phyloP scores from a whole-genome alignment of 2,888 invertebrate genomes.

The Rugalucina vietnamica region DNA sequence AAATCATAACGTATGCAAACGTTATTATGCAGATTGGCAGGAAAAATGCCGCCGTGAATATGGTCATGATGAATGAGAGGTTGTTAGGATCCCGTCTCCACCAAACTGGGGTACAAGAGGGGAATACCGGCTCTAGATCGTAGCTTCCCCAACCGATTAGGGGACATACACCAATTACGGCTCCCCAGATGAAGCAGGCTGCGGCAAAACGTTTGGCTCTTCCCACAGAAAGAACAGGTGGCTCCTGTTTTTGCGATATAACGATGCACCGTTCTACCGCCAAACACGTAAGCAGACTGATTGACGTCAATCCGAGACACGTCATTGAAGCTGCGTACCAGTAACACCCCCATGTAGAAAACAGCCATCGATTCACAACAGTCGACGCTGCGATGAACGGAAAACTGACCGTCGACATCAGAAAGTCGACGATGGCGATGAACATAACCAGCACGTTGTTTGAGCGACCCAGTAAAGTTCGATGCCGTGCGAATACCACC shows the following conservation, averaged over 20 bases:
- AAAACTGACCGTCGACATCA: background rate
- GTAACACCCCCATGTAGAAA: conserved; percentile 22
- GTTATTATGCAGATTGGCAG: conserved; percentile 8
- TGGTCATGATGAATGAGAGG: background rate
- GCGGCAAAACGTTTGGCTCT: background rate
- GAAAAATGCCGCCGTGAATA: conserved; percentile 15
- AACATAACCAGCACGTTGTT: background rate
- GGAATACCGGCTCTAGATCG: conserved; percentile 13
- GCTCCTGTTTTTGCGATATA: background rate
- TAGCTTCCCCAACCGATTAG: conserved; percentile 27
- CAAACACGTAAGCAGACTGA: background rate
- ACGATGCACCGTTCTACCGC: conserved; percentile 21
- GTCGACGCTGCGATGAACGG: conserved; percentile 30
- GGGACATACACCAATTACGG: background rate
- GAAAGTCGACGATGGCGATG: background rate
- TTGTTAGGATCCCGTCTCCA: background rate
- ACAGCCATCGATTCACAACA: conserved; percentile 18
- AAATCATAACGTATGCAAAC: conserved; percentile 7
- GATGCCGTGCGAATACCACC: conserved; percentile 4
- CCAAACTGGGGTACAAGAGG: conserved; percentile 31
- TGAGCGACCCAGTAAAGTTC: background rate
- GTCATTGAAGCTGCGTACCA: conserved; percentile 36
- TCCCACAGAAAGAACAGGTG: background rate
- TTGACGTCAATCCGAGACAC: background rate
- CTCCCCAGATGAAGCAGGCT: background rate